Evolutionary conservation across 2,888 invertebrate genomes (phyloP).

Genomic region (Agelastica alni): DNA sequence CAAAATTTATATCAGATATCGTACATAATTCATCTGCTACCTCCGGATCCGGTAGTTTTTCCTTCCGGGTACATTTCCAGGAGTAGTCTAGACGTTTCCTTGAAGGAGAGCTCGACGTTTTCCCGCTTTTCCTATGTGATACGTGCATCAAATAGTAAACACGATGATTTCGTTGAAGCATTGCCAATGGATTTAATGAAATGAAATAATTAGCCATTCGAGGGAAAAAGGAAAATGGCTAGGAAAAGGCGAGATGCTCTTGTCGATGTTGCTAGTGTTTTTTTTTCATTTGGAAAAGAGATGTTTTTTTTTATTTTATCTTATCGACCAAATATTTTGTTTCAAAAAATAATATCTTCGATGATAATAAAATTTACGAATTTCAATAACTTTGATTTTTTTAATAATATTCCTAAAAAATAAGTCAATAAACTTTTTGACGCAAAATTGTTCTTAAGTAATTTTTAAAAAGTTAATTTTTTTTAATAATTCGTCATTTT

Average conservation of each 20-base stretch:
- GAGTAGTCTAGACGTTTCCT: constrained; percentile 42
- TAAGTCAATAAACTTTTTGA: no score
- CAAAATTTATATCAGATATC: constrained; percentile 46
- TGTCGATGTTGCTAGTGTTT: neutral
- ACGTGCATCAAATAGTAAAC: constrained; percentile 44
- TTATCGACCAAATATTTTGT: no score
- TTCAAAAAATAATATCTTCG: no score
- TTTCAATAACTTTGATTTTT: no score
- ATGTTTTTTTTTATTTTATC: neutral
- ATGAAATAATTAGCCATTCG: constrained; percentile 32
- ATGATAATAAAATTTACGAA: no score
- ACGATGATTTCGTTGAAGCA: constrained; percentile 20
- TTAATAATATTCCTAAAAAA: no score
- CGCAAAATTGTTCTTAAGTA: no score
- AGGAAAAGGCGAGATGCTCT: neutral
- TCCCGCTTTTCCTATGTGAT: constrained; percentile 32
- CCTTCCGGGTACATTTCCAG: constrained; percentile 57
- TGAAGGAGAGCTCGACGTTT: constrained; percentile 27
- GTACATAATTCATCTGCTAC: constrained; percentile 57
- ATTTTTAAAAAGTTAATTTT: no score
- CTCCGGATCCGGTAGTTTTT: constrained; percentile 55
- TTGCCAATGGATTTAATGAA: constrained; percentile 30
- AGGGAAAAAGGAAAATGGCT: neutral
- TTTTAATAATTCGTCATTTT: no score
- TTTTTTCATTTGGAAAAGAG: neutral